phyloP scores from a whole-genome alignment of 2,113 vertebrate species.

The Petromus typicus region DNA sequence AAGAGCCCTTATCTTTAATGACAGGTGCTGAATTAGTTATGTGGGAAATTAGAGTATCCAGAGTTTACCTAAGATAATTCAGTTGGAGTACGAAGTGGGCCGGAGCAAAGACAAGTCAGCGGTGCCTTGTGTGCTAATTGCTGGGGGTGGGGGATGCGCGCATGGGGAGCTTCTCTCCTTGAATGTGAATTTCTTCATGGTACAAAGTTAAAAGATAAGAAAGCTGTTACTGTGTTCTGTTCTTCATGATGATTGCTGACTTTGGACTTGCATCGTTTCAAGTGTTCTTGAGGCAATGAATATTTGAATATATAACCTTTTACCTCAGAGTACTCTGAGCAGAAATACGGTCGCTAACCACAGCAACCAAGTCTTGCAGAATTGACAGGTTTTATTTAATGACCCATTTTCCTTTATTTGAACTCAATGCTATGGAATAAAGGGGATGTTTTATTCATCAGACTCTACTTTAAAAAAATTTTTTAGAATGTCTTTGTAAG shows the following conservation, averaged over 20 bases:
- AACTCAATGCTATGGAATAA: conserved; percentile 57
- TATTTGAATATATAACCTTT: conserved; percentile 65
- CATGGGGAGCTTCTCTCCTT: neutral
- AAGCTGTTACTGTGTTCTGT: neutral
- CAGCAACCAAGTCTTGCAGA: neutral
- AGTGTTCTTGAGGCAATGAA: conserved; percentile 30
- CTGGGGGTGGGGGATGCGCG: neutral
- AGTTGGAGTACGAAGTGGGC: neutral
- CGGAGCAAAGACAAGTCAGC: neutral
- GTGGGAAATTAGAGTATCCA: neutral
- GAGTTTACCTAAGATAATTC: conserved; percentile 9
- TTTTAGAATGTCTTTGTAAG: conserved; percentile 64
- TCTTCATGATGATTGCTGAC: conserved; percentile 9
- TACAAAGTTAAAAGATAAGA: neutral
- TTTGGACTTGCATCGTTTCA: conserved; percentile 36
- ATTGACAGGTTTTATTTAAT: conserved; percentile 67
- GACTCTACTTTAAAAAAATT: neutral
- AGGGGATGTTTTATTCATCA: conserved; percentile 75
- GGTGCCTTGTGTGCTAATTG: neutral
- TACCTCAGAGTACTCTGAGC: conserved; percentile 14
- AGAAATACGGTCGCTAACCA: conserved; percentile 28
- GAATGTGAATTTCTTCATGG: conserved; percentile 12
- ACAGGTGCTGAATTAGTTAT: neutral
- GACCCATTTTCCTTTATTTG: conserved; percentile 71
- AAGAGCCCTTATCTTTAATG: neutral